Evolutionary conservation across 2,797 vertebrate species (phyloP).

Genomic region (Danio jaintianensis): DNA sequence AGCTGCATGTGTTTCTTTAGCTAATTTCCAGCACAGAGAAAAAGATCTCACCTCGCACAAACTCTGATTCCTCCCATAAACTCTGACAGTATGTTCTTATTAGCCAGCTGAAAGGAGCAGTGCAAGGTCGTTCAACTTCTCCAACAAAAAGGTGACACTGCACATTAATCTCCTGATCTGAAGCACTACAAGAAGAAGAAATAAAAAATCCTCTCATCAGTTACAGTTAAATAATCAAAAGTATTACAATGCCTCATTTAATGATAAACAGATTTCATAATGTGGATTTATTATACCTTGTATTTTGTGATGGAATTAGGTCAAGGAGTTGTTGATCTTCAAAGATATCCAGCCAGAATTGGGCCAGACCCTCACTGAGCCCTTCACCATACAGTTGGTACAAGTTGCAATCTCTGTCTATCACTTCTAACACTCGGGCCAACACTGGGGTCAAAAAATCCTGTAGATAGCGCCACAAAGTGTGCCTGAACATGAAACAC

Average conservation of each 20-base stretch:
- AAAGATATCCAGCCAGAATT: slow-evolving; percentile 79
- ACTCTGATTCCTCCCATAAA: slow-evolving; percentile 80
- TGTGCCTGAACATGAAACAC: slow-evolving; percentile 68
- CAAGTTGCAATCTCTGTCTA: slow-evolving; percentile 77
- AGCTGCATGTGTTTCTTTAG: not conserved
- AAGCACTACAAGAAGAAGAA: slow-evolving; percentile 59
- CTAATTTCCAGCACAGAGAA: not conserved
- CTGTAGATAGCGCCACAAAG: slow-evolving; percentile 79
- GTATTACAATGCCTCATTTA: not conserved
- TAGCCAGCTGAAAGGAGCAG: slow-evolving; percentile 79
- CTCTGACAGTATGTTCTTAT: slow-evolving; percentile 69
- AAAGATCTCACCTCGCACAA: slow-evolving; percentile 69
- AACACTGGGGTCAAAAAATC: slow-evolving; percentile 71
- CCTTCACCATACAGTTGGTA: slow-evolving; percentile 67
- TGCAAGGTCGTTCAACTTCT: slow-evolving; percentile 57
- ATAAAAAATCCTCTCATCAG: not conserved
- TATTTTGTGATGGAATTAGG: slow-evolving; percentile 59
- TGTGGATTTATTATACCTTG: slow-evolving; percentile 62
- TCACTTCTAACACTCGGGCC: slow-evolving; percentile 71
- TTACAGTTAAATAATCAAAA: not conserved
- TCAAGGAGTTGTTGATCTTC: slow-evolving; percentile 71
- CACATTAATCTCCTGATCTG: slow-evolving; percentile 73
- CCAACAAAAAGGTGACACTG: slow-evolving; percentile 69
- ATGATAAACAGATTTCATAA: not conserved
- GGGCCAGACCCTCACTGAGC: slow-evolving; percentile 63